These are phyloP conservation scores for Moxostoma hubbsi DNA, from an alignment of 2,797 vertebrate genomes.

Conservation along the genomic window DNA sequence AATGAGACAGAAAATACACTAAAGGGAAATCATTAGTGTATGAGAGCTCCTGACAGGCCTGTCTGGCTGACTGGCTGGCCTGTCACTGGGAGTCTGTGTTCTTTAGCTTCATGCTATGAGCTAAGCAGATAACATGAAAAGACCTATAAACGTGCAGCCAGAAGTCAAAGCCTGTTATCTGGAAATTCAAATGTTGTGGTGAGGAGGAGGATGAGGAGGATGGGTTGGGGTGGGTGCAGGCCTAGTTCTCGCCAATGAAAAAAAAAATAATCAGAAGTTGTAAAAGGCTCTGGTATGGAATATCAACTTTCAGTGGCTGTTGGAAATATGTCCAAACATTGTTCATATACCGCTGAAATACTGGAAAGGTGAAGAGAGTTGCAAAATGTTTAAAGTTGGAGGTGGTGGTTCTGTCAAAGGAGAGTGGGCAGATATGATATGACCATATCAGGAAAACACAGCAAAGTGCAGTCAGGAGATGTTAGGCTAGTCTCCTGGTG, in stretches of 20 bases:
- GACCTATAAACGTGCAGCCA: constrained; percentile 99
- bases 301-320: constrained; percentile 82
- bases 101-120: constrained; percentile 97
- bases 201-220: constrained; percentile 60
- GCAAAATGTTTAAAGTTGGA: constrained; percentile 49
- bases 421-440: constrained; percentile 91
- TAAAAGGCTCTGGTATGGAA: constrained; percentile 90
- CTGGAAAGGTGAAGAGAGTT: constrained; percentile 58
- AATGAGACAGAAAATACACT: constrained; percentile 99
- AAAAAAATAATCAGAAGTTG: constrained; percentile 81
- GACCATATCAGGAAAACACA: constrained; percentile 93
- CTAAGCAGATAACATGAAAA: constrained; percentile 99
- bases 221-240: constrained; percentile 27
- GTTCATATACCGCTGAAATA: constrained; percentile 70
- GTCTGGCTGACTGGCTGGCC: constrained; percentile 99
- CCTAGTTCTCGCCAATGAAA: constrained; percentile 81
- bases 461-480: constrained; percentile 96
- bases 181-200: constrained; percentile 90
- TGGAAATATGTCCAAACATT: constrained; percentile 87
- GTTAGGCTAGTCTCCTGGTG: constrained; percentile 89
- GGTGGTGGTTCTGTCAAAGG: constrained; percentile 78
- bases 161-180: constrained; percentile 99
- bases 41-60: constrained; percentile 99
- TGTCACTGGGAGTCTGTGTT: constrained; percentile 99
- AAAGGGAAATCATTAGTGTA: constrained; percentile 99